Evolutionary conservation across 2,113 vertebrate species (phyloP).

Genomic region (human (Homo sapiens)): GRCh38 chr7:116872001-116872500

Average conservation of each 20-base stretch:
- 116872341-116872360: not conserved
- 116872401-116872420: slow-evolving; percentile 32
- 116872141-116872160: not conserved
- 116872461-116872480: slow-evolving; percentile 45
- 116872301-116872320: not conserved
- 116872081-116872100: not conserved
- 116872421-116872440: slow-evolving; percentile 27
- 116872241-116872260: not conserved
- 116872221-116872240: not conserved
- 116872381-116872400: slow-evolving; percentile 52
- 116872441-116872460: not conserved
- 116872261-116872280: slow-evolving; percentile 6
- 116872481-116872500: not conserved
- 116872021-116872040: not conserved
- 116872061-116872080: not conserved
- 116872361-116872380: slow-evolving; percentile 36
- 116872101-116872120: not conserved
- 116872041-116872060: not conserved
- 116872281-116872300: slow-evolving; percentile 24
- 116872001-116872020: not conserved
- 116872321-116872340: not conserved
- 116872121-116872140: slow-evolving; percentile 38
- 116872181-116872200: not conserved
- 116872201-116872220: slow-evolving; percentile 23
- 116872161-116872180: not conserved